phyloP scores from a whole-genome alignment of 37 sponge, comb jelly and placozoan genomes.

The Agelas oroides region DNA sequence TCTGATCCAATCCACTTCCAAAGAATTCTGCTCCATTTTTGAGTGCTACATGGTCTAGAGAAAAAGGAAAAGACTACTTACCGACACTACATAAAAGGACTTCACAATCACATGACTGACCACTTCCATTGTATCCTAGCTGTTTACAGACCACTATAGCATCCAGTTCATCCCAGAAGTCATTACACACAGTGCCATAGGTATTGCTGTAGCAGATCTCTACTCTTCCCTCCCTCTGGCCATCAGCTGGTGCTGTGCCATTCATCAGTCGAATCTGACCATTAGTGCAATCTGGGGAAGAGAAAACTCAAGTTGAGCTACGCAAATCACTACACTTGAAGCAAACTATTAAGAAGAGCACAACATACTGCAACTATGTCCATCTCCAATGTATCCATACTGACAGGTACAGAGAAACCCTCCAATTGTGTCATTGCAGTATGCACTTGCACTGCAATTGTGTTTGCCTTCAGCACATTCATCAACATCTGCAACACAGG shows the following conservation, averaged over 20 bases:
- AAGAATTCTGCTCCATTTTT: neutral
- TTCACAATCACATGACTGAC: no score
- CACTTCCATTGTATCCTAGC: neutral
- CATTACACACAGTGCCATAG: slow-evolving; percentile 54
- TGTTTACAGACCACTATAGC: slow-evolving; percentile 56
- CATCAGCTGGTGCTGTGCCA: neutral
- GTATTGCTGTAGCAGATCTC: slow-evolving; percentile 50
- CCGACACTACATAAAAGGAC: no score
- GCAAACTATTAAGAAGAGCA: no score
- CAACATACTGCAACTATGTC: neutral
- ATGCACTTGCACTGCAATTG: neutral
- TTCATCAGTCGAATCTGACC: slow-evolving; percentile 37
- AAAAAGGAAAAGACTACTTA: neutral
- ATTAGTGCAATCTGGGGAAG: slow-evolving; percentile 11
- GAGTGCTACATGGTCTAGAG: no score
- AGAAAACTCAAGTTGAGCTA: no score
- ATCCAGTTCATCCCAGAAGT: slow-evolving; percentile 31
- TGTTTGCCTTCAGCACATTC: neutral
- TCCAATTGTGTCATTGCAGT: neutral
- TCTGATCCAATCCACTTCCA: slow-evolving; percentile 36
- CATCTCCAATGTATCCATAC: neutral
- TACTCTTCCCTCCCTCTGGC: slow-evolving; percentile 29
- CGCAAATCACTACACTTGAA: no score
- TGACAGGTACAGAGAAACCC: neutral
- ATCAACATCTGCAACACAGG: neutral